Evolutionary conservation across 2,888 invertebrate genomes (phyloP), one percentile per base, ranked within the genome.

Genomic region (Hedychridium roseum): DNA sequence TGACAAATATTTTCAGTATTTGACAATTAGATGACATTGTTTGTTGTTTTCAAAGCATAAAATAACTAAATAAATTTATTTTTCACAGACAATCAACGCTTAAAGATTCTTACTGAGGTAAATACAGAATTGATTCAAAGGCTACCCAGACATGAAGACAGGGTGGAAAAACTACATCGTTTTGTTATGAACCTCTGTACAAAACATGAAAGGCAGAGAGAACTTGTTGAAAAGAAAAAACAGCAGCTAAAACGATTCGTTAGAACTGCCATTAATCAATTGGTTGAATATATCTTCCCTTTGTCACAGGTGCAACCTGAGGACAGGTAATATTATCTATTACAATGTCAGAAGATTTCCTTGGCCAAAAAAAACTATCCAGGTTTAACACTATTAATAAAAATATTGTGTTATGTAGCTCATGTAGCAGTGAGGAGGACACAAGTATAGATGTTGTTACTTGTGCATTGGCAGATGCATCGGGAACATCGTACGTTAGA

Each of bases 401-500:
- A n/a, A n/a, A n/a, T n/a, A n/a, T n/a, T n/a, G n/a, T 32, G 17
- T 41, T 27, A 50, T 51, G 31, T 39, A 74, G 70, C 63, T 64
- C 68, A 40, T 74, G 66, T 34, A 76, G 73, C 52, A 76, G 75
- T 34, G 79, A 79, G 41, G 74, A 75, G 44, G 72, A 65, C 57
- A 64, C 64, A 31, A 73, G 68, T 51, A 61, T 69, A 9, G 78
- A 79, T 56, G 60, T 67, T 20, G 71, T 79, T 23, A 76, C 75
- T 35, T 75, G 67, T 59, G 78, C 85, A 3, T 80, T 85, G 36
- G 88, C 89, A 6, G 90, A 91, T 74, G 90, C 91, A 20, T 86
- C 88, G 36, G 86, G 91, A 79, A 88, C 90, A 65, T 85, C 92
- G 53, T 88, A 92, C 78, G 86, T 94, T 72, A 82, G 90, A 75